Evolutionary conservation across 2,797 vertebrate species (phyloP).

Genomic region (Rhinoraja longicauda): DNA sequence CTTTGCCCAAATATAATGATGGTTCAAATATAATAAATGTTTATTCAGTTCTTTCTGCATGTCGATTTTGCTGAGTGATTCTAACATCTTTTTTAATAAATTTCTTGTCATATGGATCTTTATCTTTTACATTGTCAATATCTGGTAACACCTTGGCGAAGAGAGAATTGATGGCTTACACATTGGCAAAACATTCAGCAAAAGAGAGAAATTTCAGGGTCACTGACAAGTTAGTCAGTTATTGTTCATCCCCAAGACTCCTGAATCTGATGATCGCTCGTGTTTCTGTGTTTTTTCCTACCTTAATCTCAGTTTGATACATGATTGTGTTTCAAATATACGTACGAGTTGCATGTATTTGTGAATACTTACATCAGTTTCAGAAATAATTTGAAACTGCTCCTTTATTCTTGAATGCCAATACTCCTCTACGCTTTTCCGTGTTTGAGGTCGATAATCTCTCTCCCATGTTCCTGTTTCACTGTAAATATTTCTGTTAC

Average conservation of each 20-base stretch:
- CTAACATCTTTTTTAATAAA: too few species aligned
- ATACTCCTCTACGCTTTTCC: slow-evolving; percentile 75
- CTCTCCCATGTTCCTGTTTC: slow-evolving; percentile 81
- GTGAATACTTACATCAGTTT: slow-evolving; percentile 61
- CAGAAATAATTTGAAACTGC: slow-evolving; percentile 55
- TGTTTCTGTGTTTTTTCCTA: not conserved
- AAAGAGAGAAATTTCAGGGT: not conserved
- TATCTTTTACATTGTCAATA: not conserved
- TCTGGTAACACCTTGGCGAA: too few species aligned
- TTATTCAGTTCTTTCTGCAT: too few species aligned
- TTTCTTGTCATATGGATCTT: not conserved
- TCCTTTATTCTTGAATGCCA: slow-evolving; percentile 78
- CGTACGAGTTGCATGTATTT: not conserved
- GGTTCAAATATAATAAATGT: too few species aligned
- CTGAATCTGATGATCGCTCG: not conserved
- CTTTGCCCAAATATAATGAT: too few species aligned
- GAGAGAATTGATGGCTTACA: not conserved
- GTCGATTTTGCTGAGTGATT: too few species aligned
- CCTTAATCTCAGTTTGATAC: not conserved
- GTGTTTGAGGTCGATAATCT: slow-evolving; percentile 70
- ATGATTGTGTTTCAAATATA: not conserved
- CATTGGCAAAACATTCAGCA: not conserved
- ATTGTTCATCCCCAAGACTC: not conserved
- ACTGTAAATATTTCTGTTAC: slow-evolving; percentile 69
- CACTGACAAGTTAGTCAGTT: not conserved